phyloP scores from a whole-genome alignment of 2,113 vertebrate species.

The Corydoras sp. region DNA sequence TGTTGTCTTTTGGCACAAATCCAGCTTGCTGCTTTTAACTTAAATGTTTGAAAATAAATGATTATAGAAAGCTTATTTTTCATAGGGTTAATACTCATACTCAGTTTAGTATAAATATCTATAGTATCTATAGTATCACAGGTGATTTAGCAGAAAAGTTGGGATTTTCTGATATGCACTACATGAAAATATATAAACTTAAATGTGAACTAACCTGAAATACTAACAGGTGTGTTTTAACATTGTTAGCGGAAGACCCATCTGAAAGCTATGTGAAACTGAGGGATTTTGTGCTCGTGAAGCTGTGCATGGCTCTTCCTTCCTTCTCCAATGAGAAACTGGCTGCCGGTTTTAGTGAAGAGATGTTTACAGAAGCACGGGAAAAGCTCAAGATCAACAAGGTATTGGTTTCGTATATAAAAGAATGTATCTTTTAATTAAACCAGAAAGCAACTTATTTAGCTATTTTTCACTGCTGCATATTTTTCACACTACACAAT shows the following conservation, averaged over 20 bases:
- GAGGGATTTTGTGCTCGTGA: constrained; percentile 90
- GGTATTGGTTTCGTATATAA: constrained; percentile 61
- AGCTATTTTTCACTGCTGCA: too few species aligned
- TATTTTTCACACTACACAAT: too few species aligned
- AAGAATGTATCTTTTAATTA: background rate
- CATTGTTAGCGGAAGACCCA: constrained; percentile 83
- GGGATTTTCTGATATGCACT: background rate
- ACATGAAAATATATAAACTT: background rate
- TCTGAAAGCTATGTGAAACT: constrained; percentile 94
- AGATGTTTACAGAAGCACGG: constrained; percentile 85
- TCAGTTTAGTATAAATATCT: too few species aligned
- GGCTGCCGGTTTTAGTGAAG: constrained; percentile 81
- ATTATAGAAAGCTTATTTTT: too few species aligned
- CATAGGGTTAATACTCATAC: too few species aligned
- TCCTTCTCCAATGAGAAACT: constrained; percentile 85
- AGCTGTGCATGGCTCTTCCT: constrained; percentile 82
- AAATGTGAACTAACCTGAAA: background rate
- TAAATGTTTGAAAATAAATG: too few species aligned
- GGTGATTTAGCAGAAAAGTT: too few species aligned
- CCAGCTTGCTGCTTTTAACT: too few species aligned
- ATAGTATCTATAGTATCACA: too few species aligned
- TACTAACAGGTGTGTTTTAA: background rate
- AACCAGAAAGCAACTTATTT: background rate
- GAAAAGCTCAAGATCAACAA: constrained; percentile 96
- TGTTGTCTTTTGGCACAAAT: background rate